Evolutionary conservation across 1,140 invertebrate species (phyloP), one percentile per base, ranked within the genome.

Genomic region (Babylonia areolata): DNA sequence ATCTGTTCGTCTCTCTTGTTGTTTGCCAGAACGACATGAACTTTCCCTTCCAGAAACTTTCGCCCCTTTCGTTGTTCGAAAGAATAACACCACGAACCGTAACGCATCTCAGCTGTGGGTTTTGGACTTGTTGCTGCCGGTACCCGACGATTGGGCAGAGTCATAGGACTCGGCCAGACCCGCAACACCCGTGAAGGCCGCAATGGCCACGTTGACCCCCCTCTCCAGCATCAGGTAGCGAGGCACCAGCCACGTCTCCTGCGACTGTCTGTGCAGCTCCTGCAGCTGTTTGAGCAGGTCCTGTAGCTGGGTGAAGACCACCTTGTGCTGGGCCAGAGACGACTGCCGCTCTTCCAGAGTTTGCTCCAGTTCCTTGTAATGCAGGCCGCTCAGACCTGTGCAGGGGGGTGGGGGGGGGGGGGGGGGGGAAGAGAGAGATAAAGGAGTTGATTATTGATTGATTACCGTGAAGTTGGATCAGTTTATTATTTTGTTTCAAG

Each of bases 271-370:
- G 64, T 84, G 64, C 23, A 84, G 69, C 2, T 69, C 54, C 33
- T 84, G 54, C 15, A 84, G 82, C 82, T 84, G 54, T 11, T 75
- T 64, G 9, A 84, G 69, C 58, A 84, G 69, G 28, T 84, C 40
- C 20, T 73, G n/a, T 69, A 84, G 64, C 64, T 84, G 82, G 33
- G 28, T 40, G 37, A 84, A 42, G 82, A 46, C 64, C 46, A 84
- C n/a, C 64, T 71, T 84, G 40, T 84, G 28, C 15, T 73, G 82
- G 69, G 37, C 82, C 3, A 84, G 64, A 20, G 58, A 31, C 39
- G 82, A 39, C 64, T 84, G 58, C 12, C 69, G 35, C 69, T 84
- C 64, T 31, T 73, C 82, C 37, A 84, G 69, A 20, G 58, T 40
- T 28, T 40, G 37, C 40, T 84, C 37, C 39, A 84, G 82, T 37